These are phyloP conservation scores for Cyprinus carpio DNA, from an alignment of 2,113 vertebrate species.

Conservation along the genomic window DNA sequence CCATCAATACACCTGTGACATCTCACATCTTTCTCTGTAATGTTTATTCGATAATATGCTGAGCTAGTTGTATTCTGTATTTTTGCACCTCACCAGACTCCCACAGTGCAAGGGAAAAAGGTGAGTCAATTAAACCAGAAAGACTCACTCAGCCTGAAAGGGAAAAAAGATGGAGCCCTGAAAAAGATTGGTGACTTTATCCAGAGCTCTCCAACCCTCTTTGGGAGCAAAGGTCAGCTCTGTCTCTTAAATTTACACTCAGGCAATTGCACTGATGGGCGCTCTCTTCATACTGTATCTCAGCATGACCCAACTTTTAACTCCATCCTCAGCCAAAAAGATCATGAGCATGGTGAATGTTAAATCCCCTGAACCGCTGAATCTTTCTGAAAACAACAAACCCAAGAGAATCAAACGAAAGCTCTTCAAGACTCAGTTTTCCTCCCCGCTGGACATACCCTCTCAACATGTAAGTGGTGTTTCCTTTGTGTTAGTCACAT, in stretches of 20 bases:
- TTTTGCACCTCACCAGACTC: conserved; percentile 50
- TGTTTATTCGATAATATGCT: neutral
- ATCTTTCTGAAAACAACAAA: conserved; percentile 57
- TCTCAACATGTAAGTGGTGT: conserved; percentile 74
- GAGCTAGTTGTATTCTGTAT: neutral
- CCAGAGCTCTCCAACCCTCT: conserved; percentile 80
- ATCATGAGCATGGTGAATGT: conserved; percentile 77
- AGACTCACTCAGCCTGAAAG: conserved; percentile 58
- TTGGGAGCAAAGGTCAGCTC: conserved; percentile 84
- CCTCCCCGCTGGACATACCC: conserved; percentile 76
- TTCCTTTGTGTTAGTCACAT: neutral
- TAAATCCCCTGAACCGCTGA: conserved; percentile 66
- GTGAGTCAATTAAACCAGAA: conserved; percentile 66
- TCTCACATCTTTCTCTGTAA: conserved; percentile 10
- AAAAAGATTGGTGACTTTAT: conserved; percentile 85
- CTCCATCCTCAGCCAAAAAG: conserved; percentile 78
- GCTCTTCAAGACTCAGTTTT: conserved; percentile 77
- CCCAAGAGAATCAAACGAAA: conserved; percentile 80
- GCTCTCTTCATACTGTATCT: neutral
- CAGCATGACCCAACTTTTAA: conserved; percentile 3
- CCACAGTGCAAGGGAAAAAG: conserved; percentile 46
- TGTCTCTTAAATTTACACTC: conserved; percentile 12
- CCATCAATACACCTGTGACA: neutral
- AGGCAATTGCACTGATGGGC: neutral
- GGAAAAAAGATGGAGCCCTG: conserved; percentile 75